phyloP scores from a whole-genome alignment of 2,888 invertebrate species.

The Congeria kusceri region DNA sequence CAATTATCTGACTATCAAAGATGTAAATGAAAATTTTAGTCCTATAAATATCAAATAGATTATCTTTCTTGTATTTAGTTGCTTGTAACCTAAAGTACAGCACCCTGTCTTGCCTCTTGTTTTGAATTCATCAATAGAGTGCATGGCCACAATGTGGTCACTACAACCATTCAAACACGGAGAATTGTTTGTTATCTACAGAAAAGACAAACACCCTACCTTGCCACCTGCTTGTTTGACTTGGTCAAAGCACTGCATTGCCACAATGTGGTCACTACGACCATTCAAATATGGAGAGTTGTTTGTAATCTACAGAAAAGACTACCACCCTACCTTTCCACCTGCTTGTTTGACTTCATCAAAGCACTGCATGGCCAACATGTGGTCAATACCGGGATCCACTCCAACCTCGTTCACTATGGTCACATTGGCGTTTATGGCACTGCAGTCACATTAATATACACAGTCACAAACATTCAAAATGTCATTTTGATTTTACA shows the following conservation, averaged over 20 bases:
- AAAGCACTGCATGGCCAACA: constrained; percentile 98
- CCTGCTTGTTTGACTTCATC: constrained; percentile 94
- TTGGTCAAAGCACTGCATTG: constrained; percentile 98
- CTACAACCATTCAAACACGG: too few species aligned
- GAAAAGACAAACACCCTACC: constrained; percentile 78
- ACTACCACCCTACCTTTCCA: constrained; percentile 88
- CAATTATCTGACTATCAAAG: too few species aligned
- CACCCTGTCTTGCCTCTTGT: too few species aligned
- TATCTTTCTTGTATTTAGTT: too few species aligned
- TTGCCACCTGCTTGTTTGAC: constrained; percentile 93
- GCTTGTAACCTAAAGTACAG: too few species aligned
- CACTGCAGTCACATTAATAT: constrained; percentile 87
- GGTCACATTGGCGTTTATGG: constrained; percentile 95
- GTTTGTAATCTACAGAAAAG: too few species aligned
- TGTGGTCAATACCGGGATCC: constrained; percentile 99
- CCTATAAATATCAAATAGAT: too few species aligned
- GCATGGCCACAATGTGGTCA: too few species aligned
- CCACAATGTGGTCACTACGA: constrained; percentile 97
- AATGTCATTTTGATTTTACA: background rate
- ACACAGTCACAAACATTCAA: background rate
- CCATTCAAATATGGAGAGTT: too few species aligned
- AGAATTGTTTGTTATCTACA: too few species aligned
- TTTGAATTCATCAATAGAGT: too few species aligned
- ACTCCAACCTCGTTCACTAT: constrained; percentile 98
- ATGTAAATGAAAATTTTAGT: too few species aligned